These are phyloP conservation scores for Pachyrhynchus sulphureomaculatus DNA, from an alignment of 1,140 invertebrate species.

Conservation along the genomic window DNA sequence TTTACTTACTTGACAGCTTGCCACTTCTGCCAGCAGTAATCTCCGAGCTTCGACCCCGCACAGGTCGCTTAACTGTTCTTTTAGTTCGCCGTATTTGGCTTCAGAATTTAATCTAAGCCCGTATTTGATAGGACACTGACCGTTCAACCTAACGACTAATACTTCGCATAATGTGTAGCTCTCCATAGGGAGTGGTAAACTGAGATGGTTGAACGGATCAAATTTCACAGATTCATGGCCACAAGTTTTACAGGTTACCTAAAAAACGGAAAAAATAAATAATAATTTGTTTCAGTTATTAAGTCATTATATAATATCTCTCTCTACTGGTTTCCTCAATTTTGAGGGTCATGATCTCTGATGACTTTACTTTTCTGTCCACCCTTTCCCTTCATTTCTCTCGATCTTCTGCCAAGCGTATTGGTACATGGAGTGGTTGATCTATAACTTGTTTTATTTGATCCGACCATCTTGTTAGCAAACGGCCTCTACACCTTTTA, in stretches of 20 bases:
- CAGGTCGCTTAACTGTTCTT: conserved; percentile 66
- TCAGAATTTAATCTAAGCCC: conserved; percentile 79
- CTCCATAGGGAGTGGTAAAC: conserved; percentile 82
- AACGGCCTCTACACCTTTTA: too few relatives aligned
- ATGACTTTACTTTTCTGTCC: too few relatives aligned
- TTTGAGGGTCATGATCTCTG: too few relatives aligned
- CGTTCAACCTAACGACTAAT: conserved; percentile 72
- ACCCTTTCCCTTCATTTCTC: too few relatives aligned
- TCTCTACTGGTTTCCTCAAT: too few relatives aligned
- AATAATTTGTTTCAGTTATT: too few relatives aligned
- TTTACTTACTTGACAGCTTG: conserved; percentile 61
- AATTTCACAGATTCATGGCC: conserved; percentile 80
- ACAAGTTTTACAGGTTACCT: conserved; percentile 75
- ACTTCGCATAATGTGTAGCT: conserved; percentile 73
- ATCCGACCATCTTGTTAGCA: too few relatives aligned
- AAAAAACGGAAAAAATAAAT: conserved; percentile 26
- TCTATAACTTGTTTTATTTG: too few relatives aligned
- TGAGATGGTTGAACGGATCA: conserved; percentile 86
- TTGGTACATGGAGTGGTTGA: too few relatives aligned
- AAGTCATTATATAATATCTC: too few relatives aligned
- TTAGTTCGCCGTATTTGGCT: conserved; percentile 71
- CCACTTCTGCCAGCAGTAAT: conserved; percentile 70
- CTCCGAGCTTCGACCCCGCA: conserved; percentile 62
- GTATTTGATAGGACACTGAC: conserved; percentile 78
- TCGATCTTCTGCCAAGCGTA: too few relatives aligned